Base-by-base conservation (phyloP, 2,113 vertebrate genomes). In the Pollachius pollachius region DNA sequence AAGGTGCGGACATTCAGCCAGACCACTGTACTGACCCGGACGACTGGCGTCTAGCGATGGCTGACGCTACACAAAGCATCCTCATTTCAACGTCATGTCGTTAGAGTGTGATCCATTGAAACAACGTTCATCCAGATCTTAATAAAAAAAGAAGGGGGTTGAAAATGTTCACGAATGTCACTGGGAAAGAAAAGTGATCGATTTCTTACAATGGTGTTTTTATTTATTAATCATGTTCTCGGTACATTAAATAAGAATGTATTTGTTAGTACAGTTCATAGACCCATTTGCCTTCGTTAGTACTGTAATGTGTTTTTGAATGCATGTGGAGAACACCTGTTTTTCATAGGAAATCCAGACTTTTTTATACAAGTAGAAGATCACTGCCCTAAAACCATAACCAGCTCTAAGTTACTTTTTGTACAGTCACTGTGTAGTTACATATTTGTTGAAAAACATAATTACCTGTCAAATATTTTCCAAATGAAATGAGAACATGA, bases 201-300 rank as follows among this genome's bases (percentile, higher is more conserved):
- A 18, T 78, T 69, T 73, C 71, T 84, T 73, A 75, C 81, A 76
- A 62, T 15, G 70, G 60, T 70, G 48, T 77, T 75, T 81, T 75
- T 80, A 61, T 73, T 82, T 93, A 89, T 87, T 92, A 88, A 87
- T 73, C 65, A 75, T 80, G 58, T 71, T 81, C 93, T 93, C 88
- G 84, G 92, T 92, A 87, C 87, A 73, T 87, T 85, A 73, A 77
- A 88, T 89, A 82, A 78, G 88, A 91, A 90, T 90, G 85, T 92
- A 85, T 87, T 34, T 94, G 93, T 94, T 87, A 84, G 91, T 94
- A 94, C 89, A 94, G 93, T 95, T 92, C 93, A 94, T 94, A 94
- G 91, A 85, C 77, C 64, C 84, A 94, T 94, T 83, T 91, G 94
- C 95, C 92, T 75, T 91, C 77, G 11, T 93, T 92, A 73, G 77